Evolutionary conservation across 1,140 invertebrate genomes (phyloP), one percentile per base, ranked within the genome.

Genomic region (Ooceraea biroi): DNA sequence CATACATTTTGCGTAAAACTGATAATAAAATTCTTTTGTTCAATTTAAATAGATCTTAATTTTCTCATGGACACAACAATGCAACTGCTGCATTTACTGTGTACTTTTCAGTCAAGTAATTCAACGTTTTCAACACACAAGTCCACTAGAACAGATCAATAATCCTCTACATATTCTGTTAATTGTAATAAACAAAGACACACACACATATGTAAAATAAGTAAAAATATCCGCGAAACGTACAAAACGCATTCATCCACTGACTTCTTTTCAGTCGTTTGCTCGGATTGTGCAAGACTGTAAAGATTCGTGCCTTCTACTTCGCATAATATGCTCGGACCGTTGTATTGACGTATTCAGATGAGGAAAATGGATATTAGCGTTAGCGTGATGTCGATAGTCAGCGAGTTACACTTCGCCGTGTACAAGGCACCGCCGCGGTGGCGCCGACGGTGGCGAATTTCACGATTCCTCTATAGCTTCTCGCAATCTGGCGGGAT

Each of bases 401-500:
- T 17, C 50, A 14, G 30, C 22, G 76, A 69, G 36, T 44, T 69
- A 69, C 8, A 78, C 14, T 68, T 41, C 48, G 44, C 19, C 73
- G 66, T 30, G 36, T 78, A 68, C 14, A 22, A 65, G 36, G 48
- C 57, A 68, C 19, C 27, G 14, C 63, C 73, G 61, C 69, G 69
- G 90, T 88, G 86, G 88, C 88, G 88, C 89, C 89, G 73, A 76
- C 86, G 66, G 76, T 76, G 85, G 84, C 65, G 73, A 69, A 82
- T 88, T 83, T 74, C 22, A 60, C 8, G 61, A 84, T 63, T 89
- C 50, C 52, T 17, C 19, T 44, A 66, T 61, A 85, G 65, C 74
- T 66, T 82, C 83, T 82, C 50, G 84, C 74, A 86, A 89, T 89
- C 86, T 89, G 85, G 89, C 78, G 89, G 88, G 86, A 91, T 88